A percentile compares a stretch with the other conserved stretches of the same genome.
Conservation (phyloP, 2,888 invertebrate species). For the Agrochola litura region DNA sequence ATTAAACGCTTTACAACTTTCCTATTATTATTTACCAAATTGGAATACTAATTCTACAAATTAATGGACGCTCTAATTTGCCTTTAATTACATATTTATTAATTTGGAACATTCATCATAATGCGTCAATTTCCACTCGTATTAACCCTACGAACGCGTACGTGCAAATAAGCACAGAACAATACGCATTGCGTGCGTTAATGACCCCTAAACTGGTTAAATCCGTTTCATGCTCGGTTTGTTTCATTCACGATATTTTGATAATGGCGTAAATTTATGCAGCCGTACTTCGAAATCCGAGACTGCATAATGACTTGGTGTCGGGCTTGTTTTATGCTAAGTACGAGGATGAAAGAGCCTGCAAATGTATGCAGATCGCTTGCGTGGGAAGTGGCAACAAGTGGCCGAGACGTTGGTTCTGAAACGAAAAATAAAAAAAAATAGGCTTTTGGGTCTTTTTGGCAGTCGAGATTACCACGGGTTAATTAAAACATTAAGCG, state of each 20-base stretch:
- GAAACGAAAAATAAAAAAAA: conserved; percentile 78
- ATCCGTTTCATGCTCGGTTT: conserved; percentile 82
- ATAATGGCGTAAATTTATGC: conserved; percentile 89
- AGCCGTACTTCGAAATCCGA: conserved; percentile 85
- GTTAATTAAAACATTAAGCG: conserved; percentile 83
- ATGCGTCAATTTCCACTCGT: conserved; percentile 59
- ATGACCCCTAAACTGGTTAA: conserved; percentile 86
- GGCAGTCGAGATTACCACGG: conserved; percentile 77
- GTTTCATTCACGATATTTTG: conserved; percentile 88
- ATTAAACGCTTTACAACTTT: background rate
- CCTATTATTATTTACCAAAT: conserved; percentile 31
- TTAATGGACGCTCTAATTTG: conserved; percentile 34
- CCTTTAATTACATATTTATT: conserved; percentile 53
- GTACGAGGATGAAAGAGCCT: conserved; percentile 86
- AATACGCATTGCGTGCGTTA: conserved; percentile 86
- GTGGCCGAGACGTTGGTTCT: conserved; percentile 82
- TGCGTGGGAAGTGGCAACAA: conserved; percentile 90
- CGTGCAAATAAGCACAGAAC: conserved; percentile 72
- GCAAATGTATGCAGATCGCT: conserved; percentile 88
- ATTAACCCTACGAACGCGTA: conserved; percentile 66
- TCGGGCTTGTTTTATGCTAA: conserved; percentile 90
- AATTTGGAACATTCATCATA: conserved; percentile 58
- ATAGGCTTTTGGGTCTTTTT: conserved; percentile 74
- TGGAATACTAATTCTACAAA: conserved; percentile 41
- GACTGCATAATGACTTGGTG: conserved; percentile 88